phyloP scores from a whole-genome alignment of 2,888 invertebrate genomes.

The Deilephila elpenor region DNA sequence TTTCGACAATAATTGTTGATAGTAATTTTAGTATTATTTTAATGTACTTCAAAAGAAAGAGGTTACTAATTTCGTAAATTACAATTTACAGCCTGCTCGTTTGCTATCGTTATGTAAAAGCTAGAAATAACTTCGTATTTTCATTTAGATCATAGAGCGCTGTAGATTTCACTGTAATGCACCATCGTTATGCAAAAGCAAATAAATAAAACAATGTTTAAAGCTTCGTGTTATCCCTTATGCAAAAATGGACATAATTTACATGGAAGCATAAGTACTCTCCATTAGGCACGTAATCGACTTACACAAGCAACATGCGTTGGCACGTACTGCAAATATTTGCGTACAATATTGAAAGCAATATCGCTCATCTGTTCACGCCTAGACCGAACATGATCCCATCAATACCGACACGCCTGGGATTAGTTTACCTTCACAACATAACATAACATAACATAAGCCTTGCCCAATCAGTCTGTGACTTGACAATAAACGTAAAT shows the following conservation, averaged over 20 bases:
- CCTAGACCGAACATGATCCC: background rate
- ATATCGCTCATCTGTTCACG: slow-evolving; percentile 16
- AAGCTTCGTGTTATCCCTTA: no score
- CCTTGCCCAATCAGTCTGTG: background rate
- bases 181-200: no score
- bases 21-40: no score
- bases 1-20: no score
- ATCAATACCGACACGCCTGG: background rate
- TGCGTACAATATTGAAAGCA: slow-evolving; percentile 14
- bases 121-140: no score
- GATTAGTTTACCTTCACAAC: slow-evolving; percentile 3
- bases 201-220: no score
- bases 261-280: background rate
- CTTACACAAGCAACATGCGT: slow-evolving; percentile 3
- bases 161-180: no score
- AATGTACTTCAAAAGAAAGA: no score
- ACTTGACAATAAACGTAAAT: background rate
- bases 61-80: no score
- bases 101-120: no score
- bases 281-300: slow-evolving; percentile 20
- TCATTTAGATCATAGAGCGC: no score
- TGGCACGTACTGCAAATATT: slow-evolving; percentile 17
- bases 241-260: background rate
- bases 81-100: no score
- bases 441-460: background rate